phyloP scores from a whole-genome alignment of 1,140 invertebrate species.

The Drosophila littoralis region DNA sequence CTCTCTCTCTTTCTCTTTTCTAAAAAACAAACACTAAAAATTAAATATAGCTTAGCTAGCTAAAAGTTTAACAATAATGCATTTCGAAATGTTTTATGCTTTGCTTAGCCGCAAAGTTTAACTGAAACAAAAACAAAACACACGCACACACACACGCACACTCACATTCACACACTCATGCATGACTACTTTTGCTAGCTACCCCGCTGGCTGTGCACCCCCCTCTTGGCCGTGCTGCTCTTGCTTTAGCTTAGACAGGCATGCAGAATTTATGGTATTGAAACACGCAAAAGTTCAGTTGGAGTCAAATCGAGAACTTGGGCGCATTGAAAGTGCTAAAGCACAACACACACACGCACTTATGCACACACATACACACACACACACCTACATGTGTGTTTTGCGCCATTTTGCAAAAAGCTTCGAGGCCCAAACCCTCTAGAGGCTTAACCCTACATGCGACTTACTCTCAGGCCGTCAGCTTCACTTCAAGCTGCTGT shows the following conservation, averaged over 20 bases:
- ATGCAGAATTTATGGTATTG: conserved; percentile 80
- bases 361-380: conserved; percentile 18
- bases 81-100: conserved; percentile 67
- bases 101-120: conserved; percentile 48
- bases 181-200: conserved; percentile 7
- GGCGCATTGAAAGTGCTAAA: conserved; percentile 66
- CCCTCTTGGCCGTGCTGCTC: background rate
- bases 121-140: conserved; percentile 34
- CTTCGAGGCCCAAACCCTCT: conserved; percentile 38
- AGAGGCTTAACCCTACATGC: conserved; percentile 23
- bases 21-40: conserved; percentile 27
- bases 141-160: conserved; percentile 8
- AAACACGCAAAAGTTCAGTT: conserved; percentile 80
- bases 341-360: conserved; percentile 16
- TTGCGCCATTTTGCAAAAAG: conserved; percentile 76
- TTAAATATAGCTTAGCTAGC: conserved; percentile 28
- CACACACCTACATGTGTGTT: conserved; percentile 30
- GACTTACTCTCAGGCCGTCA: conserved; percentile 38
- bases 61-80: conserved; percentile 64
- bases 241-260: conserved; percentile 55
- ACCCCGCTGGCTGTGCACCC: background rate
- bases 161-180: conserved; percentile 9
- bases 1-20: background rate
- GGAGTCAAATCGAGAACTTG: conserved; percentile 77
- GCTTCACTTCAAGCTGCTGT: conserved; percentile 55